A percentile compares a stretch with the other conserved stretches of the same genome.
These are phyloP conservation scores for Drosophila robusta DNA, from an alignment of 2,888 invertebrate species.

Conservation along the genomic window DNA sequence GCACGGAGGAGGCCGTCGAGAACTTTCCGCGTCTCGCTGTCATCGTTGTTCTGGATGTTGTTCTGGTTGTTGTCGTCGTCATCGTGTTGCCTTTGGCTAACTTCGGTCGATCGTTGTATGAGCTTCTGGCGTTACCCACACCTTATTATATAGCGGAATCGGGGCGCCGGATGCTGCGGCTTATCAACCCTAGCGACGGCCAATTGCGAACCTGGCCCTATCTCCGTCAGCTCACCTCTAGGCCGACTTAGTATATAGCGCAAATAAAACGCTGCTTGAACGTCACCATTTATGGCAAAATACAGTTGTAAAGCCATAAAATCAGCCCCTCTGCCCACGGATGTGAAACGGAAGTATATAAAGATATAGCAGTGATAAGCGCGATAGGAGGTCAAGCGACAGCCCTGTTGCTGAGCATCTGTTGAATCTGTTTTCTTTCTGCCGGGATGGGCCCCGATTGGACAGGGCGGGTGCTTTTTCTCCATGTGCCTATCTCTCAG, in stretches of 20 bases:
- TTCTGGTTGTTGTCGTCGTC: slow-evolving; percentile 48
- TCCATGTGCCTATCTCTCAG: neutral
- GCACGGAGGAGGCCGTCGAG: slow-evolving; percentile 45
- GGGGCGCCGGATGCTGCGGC: slow-evolving; percentile 61
- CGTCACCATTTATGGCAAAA: slow-evolving; percentile 59
- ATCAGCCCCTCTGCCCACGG: slow-evolving; percentile 47
- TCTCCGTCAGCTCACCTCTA: slow-evolving; percentile 24
- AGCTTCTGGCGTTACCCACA: slow-evolving; percentile 42
- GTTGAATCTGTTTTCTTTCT: neutral
- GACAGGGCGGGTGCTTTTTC: neutral
- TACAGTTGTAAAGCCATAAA: slow-evolving; percentile 73
- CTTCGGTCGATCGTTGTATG: slow-evolving; percentile 80
- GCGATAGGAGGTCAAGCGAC: slow-evolving; percentile 41
- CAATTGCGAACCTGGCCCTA: slow-evolving; percentile 36
- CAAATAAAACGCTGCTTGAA: slow-evolving; percentile 54
- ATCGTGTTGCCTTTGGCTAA: slow-evolving; percentile 73
- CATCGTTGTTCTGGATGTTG: slow-evolving; percentile 34
- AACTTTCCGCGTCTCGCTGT: slow-evolving; percentile 46
- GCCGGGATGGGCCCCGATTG: slow-evolving; percentile 10
- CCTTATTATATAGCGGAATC: slow-evolving; percentile 61
- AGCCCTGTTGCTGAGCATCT: neutral
- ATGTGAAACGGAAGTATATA: slow-evolving; percentile 78
- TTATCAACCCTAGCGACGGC: slow-evolving; percentile 57
- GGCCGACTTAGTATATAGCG: slow-evolving; percentile 49
- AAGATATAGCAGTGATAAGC: slow-evolving; percentile 56